phyloP scores from a whole-genome alignment of 64 coral and sea anemone species.

The Stichodactyla mertensii region DNA sequence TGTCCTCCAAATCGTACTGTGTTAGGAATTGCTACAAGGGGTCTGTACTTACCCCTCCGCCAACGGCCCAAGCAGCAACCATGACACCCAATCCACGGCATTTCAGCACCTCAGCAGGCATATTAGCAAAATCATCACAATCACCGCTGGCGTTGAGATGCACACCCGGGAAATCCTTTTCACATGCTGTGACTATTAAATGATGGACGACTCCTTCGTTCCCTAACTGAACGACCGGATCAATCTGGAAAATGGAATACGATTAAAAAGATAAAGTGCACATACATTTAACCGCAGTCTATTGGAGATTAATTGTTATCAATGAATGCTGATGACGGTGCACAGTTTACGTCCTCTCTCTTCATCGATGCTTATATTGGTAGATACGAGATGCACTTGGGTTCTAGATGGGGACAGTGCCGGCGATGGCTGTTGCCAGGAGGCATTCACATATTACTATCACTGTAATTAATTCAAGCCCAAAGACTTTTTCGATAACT shows the following conservation, averaged over 20 bases:
- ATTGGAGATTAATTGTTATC: too few relatives aligned
- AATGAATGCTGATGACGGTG: too few relatives aligned
- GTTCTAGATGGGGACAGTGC: too few relatives aligned
- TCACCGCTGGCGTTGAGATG: conserved; percentile 1
- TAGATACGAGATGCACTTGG: too few relatives aligned
- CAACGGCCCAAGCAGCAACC: not conserved
- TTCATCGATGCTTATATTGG: too few relatives aligned
- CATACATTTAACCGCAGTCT: not conserved
- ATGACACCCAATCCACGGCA: not conserved
- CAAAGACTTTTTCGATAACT: too few relatives aligned
- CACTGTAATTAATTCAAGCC: not conserved
- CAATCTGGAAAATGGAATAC: not conserved
- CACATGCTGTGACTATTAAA: conserved; percentile 19
- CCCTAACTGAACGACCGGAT: conserved; percentile 25
- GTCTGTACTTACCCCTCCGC: conserved; percentile 28
- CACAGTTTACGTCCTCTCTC: not conserved
- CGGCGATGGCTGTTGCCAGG: too few relatives aligned
- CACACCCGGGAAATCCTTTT: conserved; percentile 13
- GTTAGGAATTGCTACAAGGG: too few relatives aligned
- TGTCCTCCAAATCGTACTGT: too few relatives aligned
- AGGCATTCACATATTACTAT: not conserved
- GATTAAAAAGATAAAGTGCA: not conserved
- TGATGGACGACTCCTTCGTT: conserved; percentile 41
- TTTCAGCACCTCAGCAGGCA: conserved; percentile 12
- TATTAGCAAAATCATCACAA: conserved; percentile 17